A percentile compares a stretch with the other conserved stretches of the same genome.
phyloP scores from a whole-genome alignment of 2,113 vertebrate species.

The Ia io region DNA sequence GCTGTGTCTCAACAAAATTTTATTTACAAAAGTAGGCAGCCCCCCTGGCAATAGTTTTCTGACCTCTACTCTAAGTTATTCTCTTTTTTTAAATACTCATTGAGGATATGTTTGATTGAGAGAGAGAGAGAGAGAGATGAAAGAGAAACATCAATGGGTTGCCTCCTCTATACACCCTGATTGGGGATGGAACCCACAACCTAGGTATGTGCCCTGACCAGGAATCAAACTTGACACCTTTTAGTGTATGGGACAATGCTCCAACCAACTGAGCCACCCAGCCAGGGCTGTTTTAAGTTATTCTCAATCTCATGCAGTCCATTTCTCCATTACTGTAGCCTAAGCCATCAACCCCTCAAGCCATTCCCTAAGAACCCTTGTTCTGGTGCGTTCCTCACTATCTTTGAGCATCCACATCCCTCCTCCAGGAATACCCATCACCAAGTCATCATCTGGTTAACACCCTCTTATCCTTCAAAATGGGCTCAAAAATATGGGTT shows the following conservation, averaged over 20 bases:
- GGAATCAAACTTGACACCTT: too few species aligned
- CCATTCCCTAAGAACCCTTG: background rate
- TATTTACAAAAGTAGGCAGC: background rate
- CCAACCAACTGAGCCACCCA: too few species aligned
- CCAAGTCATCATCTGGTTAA: background rate
- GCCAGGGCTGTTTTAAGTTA: too few species aligned
- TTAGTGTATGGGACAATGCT: too few species aligned
- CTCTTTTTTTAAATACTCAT: too few species aligned
- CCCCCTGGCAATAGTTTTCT: accelerated
- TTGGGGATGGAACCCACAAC: too few species aligned
- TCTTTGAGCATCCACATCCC: accelerated
- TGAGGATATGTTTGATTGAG: too few species aligned
- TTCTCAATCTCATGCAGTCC: background rate
- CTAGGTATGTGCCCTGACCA: too few species aligned
- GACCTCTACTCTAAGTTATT: background rate
- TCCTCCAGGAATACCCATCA: background rate
- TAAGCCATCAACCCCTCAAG: background rate
- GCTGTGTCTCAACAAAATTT: background rate
- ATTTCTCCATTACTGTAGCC: too few species aligned
- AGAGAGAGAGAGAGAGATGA: too few species aligned
- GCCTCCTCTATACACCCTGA: too few species aligned
- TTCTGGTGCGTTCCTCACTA: background rate
- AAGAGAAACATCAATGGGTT: too few species aligned
- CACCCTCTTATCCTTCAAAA: background rate
- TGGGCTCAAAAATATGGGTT: background rate